Base-by-base conservation (phyloP, 2,797 vertebrate genomes). In the Dermochelys coriacea region DNA sequence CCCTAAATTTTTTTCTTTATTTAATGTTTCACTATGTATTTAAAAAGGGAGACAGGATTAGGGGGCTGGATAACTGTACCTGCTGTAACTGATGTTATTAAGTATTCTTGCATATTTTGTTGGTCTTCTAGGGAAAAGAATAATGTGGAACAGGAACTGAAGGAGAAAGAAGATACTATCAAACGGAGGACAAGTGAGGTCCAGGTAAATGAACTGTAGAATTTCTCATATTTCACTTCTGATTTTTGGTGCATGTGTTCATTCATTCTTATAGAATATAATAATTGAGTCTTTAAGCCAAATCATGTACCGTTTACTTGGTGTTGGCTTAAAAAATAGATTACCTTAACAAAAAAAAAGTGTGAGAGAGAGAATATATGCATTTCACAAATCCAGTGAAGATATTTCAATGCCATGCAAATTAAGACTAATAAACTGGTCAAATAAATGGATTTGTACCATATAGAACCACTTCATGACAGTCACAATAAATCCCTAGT, bases 61-160 rank as follows among this genome's bases (percentile, higher is more conserved):
- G 98, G 98, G 87, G 98, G 98, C 97, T 98, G 98, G 98, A 98
- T 99, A 93, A 98, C 98, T 94, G 98, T 99, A 86, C 98, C 98
- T 54, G 98, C 98, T 95, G 98, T 99, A 96, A 98, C 99, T 93
- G 98, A 98, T 90, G 98, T 99, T 97, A 98, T 99, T 93, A 99
- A 99, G 98, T 99, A 99, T 98, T 98, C 99, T 86, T 99, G 98
- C 98, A 98, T 99, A 98, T 98, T 99, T 96, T 99, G 99, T 98
- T 99, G 99, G 99, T 98, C 98, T 97, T 99, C 98, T 98, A 99
- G 99, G 98, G 99, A 99, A 99, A 99, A 99, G 98, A 99, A 97
- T 97, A 98, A 98, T 86, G 99, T 99, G 98, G 99, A 99, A 94
- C 99, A 99, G 96, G 99, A 99, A 94, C 99, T 99, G 97, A 99